phyloP scores from a whole-genome alignment of 1,140 invertebrate genomes.

The Bombyx mandarina region DNA sequence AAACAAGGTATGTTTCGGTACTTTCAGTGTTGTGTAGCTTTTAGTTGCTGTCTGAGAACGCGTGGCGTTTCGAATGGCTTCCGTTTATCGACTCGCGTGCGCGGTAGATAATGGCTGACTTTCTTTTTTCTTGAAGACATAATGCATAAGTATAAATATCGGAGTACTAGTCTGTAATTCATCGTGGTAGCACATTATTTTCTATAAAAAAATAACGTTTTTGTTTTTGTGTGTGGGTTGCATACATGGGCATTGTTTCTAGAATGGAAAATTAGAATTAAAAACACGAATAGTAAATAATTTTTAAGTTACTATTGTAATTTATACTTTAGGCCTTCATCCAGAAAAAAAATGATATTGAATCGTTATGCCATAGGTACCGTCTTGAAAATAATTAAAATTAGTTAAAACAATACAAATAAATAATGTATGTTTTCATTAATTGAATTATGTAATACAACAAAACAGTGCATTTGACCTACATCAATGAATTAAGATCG shows the following conservation, averaged over 20 bases:
- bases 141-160: conserved; percentile 3
- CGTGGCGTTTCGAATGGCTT: conserved; percentile 65
- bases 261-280: too few species aligned
- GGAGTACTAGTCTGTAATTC: neutral
- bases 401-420: too few species aligned
- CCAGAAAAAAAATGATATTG: too few species aligned
- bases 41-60: conserved; percentile 18
- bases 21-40: neutral
- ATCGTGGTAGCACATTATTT: conserved; percentile 5
- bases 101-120: conserved; percentile 63
- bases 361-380: too few species aligned
- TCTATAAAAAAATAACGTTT: conserved; percentile 14
- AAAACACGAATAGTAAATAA: too few species aligned
- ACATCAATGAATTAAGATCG: too few species aligned
- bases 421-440: too few species aligned
- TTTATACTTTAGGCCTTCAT: too few species aligned
- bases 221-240: conserved; percentile 35
- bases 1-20: conserved; percentile 43
- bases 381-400: too few species aligned
- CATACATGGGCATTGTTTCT: conserved; percentile 15
- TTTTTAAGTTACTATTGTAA: too few species aligned
- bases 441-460: too few species aligned
- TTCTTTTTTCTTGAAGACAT: conserved; percentile 46
- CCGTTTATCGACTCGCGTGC: conserved; percentile 67
- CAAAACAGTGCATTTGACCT: too few species aligned